These are phyloP conservation scores for Brenthis daphne DNA, from an alignment of 2,888 invertebrate genomes.

Conservation along the genomic window DNA sequence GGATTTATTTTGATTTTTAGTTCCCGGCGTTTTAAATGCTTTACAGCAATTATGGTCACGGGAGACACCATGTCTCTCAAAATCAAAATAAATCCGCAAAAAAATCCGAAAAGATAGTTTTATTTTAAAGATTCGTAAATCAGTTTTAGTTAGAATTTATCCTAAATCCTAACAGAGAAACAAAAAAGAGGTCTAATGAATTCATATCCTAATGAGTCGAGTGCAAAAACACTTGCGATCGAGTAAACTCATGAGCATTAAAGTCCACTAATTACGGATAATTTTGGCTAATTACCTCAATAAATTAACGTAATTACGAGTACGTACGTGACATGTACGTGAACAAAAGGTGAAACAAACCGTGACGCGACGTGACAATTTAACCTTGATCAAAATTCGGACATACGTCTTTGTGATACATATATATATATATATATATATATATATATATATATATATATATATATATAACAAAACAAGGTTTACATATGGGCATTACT, in stretches of 20 bases:
- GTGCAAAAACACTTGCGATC: slow-evolving; percentile 37
- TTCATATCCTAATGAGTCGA: slow-evolving; percentile 1
- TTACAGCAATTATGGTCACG: too few species aligned
- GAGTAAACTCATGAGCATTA: slow-evolving; percentile 36
- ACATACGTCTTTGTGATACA: not conserved
- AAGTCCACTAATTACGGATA: slow-evolving; percentile 43
- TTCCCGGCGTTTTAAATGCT: too few species aligned
- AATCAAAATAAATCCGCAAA: too few species aligned
- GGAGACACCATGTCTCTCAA: too few species aligned
- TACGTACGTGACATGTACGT: slow-evolving; percentile 48
- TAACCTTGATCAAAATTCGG: slow-evolving; percentile 19
- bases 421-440: not conserved
- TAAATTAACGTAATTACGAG: slow-evolving; percentile 47
- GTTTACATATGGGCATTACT: too few species aligned
- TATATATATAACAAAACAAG: not conserved
- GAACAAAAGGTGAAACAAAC: slow-evolving; percentile 49
- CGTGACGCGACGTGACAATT: slow-evolving; percentile 11
- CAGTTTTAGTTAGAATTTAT: too few species aligned
- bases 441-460: not conserved
- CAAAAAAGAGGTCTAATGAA: slow-evolving; percentile 9
- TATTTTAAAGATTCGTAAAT: too few species aligned
- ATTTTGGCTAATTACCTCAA: slow-evolving; percentile 49
- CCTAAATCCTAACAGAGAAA: not conserved
- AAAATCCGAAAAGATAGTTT: too few species aligned
- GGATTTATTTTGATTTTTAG: too few species aligned